Evolutionary conservation across 2,113 vertebrate species (phyloP), one percentile per base, ranked within the genome.

Genomic region (Oryzias javanicus): DNA sequence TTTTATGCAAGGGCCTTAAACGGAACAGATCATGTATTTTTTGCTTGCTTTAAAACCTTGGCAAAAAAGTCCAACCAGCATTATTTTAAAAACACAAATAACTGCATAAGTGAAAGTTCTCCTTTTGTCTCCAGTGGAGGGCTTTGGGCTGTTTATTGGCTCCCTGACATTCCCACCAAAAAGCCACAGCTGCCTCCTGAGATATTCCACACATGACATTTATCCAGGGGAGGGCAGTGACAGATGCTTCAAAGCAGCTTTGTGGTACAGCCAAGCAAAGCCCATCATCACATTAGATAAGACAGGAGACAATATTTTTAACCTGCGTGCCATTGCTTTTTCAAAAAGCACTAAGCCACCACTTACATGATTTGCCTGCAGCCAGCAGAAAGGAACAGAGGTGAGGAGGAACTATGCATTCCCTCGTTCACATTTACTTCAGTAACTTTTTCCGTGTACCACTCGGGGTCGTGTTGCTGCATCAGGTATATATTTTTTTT

Each of bases 181-280:
- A 69, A 73, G 71, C 70, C 60, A 60, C 85, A 88, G 85, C 86
- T 91, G 90, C 86, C 90, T 85, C 86, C 85, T 83, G 90, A 87
- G 89, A 91, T 90, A 90, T 88, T 90, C 85, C 80, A 84, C 89
- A 88, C 73, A 70, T 89, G 86, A 89, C 89, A 90, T 91, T 91
- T 89, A 91, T 92, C 83, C 84, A 79, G 79, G 80, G 80, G 87
- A 88, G 86, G 84, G 77, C 86, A 87, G 77, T 90, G 86, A 90
- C 87, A 87, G 90, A 89, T 85, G 84, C 84, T 91, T 90, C 86
- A 91, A 90, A 90, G 87, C 72, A 59, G 84, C 90, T 90, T 90
- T 89, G 87, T 89, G 83, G 74, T 81, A 78, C 47, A 54, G 87
- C 88, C 88, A 90, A 89, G 84, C 88, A 84, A 87, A 80, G 35